phyloP scores from a whole-genome alignment of 2,113 vertebrate genomes.

The Jacana jacana region DNA sequence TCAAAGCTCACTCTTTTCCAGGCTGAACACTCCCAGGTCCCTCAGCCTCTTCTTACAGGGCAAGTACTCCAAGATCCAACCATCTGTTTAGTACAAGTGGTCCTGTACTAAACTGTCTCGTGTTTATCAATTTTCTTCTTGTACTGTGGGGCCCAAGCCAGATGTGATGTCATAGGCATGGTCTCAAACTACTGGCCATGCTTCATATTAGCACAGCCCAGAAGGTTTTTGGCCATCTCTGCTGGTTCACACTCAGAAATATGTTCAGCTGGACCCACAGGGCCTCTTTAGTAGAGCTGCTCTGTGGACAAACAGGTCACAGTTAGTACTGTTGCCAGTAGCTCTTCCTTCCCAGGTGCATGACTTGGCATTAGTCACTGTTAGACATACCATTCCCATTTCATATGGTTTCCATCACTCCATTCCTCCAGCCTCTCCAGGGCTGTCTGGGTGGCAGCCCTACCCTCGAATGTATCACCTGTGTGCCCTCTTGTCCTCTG shows the following conservation, averaged over 20 bases:
- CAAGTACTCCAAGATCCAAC: background rate
- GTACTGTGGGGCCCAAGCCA: background rate
- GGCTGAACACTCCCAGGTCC: background rate
- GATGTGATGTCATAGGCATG: background rate
- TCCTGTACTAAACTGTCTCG: background rate
- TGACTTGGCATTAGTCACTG: background rate
- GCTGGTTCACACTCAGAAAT: background rate
- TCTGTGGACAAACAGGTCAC: background rate
- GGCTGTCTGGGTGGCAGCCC: background rate
- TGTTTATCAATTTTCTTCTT: background rate
- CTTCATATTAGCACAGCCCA: background rate
- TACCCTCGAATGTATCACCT: background rate
- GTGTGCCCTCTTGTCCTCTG: background rate
- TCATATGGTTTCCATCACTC: rapidly evolving
- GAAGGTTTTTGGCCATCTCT: background rate
- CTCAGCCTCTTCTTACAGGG: background rate
- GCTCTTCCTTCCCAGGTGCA: background rate
- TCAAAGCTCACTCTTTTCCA: background rate
- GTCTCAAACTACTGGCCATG: background rate
- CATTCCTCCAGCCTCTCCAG: background rate
- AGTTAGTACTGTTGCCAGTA: rapidly evolving
- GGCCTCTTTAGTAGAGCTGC: background rate
- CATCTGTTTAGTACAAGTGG: background rate
- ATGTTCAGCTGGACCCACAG: background rate
- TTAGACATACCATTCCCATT: background rate